A percentile compares a stretch with the other conserved stretches of the same genome.
Evolutionary conservation across 2,113 vertebrate species (phyloP).

Genomic region (Ceratotherium simum): DNA sequence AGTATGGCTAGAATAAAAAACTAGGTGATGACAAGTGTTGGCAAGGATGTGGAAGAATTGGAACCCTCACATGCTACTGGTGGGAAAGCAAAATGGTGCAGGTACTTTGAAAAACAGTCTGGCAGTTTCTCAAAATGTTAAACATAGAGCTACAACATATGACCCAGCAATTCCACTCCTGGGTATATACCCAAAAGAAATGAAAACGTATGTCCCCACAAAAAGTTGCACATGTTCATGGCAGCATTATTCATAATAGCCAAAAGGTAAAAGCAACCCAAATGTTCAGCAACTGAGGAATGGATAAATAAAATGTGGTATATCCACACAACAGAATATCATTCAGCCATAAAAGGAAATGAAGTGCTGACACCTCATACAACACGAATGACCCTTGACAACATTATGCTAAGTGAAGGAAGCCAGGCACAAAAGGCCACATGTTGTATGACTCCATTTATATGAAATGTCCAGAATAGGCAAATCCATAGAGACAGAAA

Average conservation of each 20-base stretch:
- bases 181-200: no score
- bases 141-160: no score
- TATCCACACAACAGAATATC: background rate
- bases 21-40: no score
- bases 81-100: no score
- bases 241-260: background rate
- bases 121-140: no score
- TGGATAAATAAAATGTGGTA: background rate
- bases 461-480: background rate
- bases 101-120: no score
- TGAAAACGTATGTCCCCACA: no score
- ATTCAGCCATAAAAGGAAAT: background rate
- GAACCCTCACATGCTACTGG: no score
- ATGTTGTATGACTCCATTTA: background rate
- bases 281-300: background rate
- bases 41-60: no score
- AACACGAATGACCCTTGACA: background rate
- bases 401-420: background rate
- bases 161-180: no score
- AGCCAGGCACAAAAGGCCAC: background rate
- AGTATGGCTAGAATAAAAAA: no score
- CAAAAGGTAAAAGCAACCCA: background rate
- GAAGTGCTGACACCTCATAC: background rate
- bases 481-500: background rate
- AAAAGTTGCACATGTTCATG: no score